Percentiles rank a stretch among this genome's conserved stretches.
phyloP scores from a whole-genome alignment of 2,888 invertebrate genomes.

The Hyposoter didymator region DNA sequence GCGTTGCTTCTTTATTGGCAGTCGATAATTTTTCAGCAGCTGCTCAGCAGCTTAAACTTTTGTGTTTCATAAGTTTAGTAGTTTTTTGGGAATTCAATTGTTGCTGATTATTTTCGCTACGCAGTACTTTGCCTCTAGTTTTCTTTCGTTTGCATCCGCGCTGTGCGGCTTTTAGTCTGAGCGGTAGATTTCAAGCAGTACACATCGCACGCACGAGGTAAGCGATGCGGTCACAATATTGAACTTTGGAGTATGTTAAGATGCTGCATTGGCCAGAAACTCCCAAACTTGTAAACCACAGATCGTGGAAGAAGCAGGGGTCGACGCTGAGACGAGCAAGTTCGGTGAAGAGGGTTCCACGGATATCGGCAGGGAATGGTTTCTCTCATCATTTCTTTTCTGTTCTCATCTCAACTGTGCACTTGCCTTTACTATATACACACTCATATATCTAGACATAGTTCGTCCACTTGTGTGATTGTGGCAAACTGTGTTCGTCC shows the following conservation, averaged over 20 bases:
- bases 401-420: conserved; percentile 3
- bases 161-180: not conserved
- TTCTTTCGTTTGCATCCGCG: not conserved
- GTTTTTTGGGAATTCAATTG: not conserved
- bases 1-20: too few species aligned
- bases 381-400: not conserved
- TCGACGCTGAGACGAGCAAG: conserved; percentile 50
- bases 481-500: conserved; percentile 34
- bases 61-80: too few species aligned
- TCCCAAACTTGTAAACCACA: conserved; percentile 48
- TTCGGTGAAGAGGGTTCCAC: conserved; percentile 39
- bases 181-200: not conserved
- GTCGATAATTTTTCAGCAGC: too few species aligned
- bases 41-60: too few species aligned
- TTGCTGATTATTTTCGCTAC: not conserved
- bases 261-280: conserved; percentile 36
- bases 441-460: not conserved
- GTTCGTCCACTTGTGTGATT: conserved; percentile 34
- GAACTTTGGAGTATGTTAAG: conserved; percentile 48
- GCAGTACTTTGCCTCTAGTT: not conserved
- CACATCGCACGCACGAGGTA: not conserved
- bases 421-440: conserved; percentile 10
- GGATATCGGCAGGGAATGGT: conserved; percentile 40
- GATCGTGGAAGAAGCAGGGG: conserved; percentile 42
- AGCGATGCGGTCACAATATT: conserved; percentile 22